Percentiles rank a stretch among this genome's conserved stretches.
Evolutionary conservation across 2,888 invertebrate species (phyloP).

Genomic region (Orthonychiurus folsomi): DNA sequence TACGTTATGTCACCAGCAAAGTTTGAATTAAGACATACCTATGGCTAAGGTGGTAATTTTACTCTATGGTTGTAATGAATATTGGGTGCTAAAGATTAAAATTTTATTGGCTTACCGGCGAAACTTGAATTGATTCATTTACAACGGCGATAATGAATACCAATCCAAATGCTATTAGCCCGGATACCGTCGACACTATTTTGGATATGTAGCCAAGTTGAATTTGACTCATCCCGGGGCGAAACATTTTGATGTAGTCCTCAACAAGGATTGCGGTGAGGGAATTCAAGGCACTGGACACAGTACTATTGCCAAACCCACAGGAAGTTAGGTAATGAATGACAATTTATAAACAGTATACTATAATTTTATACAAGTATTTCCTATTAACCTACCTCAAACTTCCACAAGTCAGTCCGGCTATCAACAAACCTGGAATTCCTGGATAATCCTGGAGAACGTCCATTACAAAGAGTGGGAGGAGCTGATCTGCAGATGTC

Average conservation of each 20-base stretch:
- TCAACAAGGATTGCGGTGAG: conserved; percentile 46
- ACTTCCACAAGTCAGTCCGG: conserved; percentile 25
- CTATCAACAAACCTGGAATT: conserved; percentile 33
- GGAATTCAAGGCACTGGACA: conserved; percentile 39
- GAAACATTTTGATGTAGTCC: conserved; percentile 28
- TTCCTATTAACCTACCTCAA: conserved; percentile 16
- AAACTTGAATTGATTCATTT: conserved; percentile 13
- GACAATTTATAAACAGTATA: too few species aligned
- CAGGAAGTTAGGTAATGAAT: neutral
- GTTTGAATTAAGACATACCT: too few species aligned
- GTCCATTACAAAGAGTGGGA: conserved; percentile 27
- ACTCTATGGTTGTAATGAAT: too few species aligned
- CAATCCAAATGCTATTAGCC: conserved; percentile 17
- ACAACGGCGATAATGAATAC: conserved; percentile 18
- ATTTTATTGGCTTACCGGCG: too few species aligned
- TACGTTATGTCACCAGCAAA: too few species aligned
- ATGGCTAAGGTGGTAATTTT: too few species aligned
- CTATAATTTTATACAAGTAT: neutral
- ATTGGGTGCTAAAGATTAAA: too few species aligned
- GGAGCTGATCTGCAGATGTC: conserved; percentile 22
- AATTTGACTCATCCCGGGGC: conserved; percentile 46
- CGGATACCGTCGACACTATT: conserved; percentile 13
- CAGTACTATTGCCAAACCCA: too few species aligned
- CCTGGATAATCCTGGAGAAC: conserved; percentile 23
- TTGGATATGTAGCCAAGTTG: conserved; percentile 15